Evolutionary conservation across 2,888 invertebrate species (phyloP), one percentile per base, ranked within the genome.

Genomic region (Scaeva pyrastri): DNA sequence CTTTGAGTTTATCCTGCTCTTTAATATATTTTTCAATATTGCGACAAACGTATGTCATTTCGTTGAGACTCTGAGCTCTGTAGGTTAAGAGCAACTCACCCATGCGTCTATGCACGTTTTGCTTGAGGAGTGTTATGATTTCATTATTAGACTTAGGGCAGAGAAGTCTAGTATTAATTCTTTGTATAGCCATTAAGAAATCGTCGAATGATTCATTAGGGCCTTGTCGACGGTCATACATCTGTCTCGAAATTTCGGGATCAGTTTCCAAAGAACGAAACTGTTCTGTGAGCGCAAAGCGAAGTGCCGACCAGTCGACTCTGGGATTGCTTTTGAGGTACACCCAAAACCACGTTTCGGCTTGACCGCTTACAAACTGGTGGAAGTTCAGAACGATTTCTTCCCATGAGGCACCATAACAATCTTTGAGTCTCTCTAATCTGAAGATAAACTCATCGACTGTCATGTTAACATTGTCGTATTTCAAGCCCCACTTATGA

Each of bases 401-500:
- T 3, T 39, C 2, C 58, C 41, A 62, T 1, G 41, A 8, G 14
- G 21, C 23, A 10, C 11, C 11, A 7, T 60, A 60, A 14, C 60
- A 60, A 21, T 11, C 11, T 5, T 41, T 60, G 0, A 41, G 3
- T 11, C 60, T 12, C 21, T 62, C 43, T 19, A 62, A n/a, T 2
- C 60, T 8, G n/a, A 62, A 62, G 2, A 41, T 21, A 10, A 62
- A 62, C 1, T 43, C 21, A 41, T 62, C 60, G 1, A 43, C 60
- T 3, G 60, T 43, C 60, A 62, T 62, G 2, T 41, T 41, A 1
- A 1, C 1, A 7, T 62, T 62, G 5, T 43, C 31, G 11, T 36
- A 62, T n/a, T 62, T 62, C 2, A 62, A 7, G 0, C 60, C 43
- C 60, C 43, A 62, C 19, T 62, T 62, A 10, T 62, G 60, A 5